These are phyloP conservation scores for Perognathus longimembris DNA, from an alignment of 2,113 vertebrate genomes.

Conservation along the genomic window DNA sequence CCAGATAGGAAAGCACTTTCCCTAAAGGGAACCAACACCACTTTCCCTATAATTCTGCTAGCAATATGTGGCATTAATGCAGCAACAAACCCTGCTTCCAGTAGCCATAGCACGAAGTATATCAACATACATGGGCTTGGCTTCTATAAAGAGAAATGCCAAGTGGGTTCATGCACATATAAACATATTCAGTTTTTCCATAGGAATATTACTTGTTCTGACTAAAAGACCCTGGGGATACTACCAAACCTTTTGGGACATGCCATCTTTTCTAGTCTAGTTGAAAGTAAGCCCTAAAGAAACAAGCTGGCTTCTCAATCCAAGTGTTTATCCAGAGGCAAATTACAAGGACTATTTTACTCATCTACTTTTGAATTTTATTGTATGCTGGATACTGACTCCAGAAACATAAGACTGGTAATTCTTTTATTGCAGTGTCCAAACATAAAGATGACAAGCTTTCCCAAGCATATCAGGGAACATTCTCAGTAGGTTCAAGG, in stretches of 20 bases:
- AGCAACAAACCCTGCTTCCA: slow-evolving; percentile 43
- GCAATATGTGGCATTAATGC: not conserved
- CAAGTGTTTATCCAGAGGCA: not conserved
- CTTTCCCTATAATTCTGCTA: slow-evolving; percentile 24
- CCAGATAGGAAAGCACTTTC: slow-evolving; percentile 54
- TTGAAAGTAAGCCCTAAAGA: slow-evolving; percentile 25
- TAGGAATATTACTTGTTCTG: slow-evolving; percentile 49
- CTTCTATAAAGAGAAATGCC: slow-evolving; percentile 25
- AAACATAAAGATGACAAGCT: slow-evolving; percentile 60
- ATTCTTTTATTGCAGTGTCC: slow-evolving; percentile 27
- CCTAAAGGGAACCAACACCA: slow-evolving; percentile 41
- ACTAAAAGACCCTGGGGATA: not conserved
- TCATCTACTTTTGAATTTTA: slow-evolving; percentile 13
- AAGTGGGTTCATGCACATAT: slow-evolving; percentile 9
- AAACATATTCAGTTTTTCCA: slow-evolving; percentile 56
- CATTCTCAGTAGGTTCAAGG: slow-evolving; percentile 37
- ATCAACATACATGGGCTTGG: slow-evolving; percentile 45
- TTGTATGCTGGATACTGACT: slow-evolving; percentile 10
- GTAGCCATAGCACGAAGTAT: slow-evolving; percentile 4
- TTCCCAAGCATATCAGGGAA: slow-evolving; percentile 34
- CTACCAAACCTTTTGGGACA: not conserved
- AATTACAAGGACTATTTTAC: not conserved
- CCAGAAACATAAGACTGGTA: slow-evolving; percentile 5
- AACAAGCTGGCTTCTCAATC: not conserved
- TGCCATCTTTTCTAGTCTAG: not conserved